Evolutionary conservation across 2,888 invertebrate species (phyloP).

Genomic region (Tholera decimalis): DNA sequence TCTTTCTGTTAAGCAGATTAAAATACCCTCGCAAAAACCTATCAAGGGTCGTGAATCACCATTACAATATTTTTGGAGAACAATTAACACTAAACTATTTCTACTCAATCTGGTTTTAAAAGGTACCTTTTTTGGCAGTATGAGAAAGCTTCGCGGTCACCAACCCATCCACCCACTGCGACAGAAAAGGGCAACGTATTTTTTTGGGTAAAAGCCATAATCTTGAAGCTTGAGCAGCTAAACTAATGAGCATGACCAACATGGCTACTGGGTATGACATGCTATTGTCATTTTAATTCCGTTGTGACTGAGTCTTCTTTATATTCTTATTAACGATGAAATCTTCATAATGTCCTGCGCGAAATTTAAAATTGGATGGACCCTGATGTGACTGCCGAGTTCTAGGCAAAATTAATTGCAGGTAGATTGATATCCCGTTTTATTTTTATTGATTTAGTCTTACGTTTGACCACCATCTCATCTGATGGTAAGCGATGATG

Average conservation of each 20-base stretch:
- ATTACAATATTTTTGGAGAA: not conserved
- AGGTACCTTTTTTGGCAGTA: not conserved
- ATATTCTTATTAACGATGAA: no score
- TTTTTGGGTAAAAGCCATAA: conserved; percentile 12
- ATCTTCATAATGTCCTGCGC: no score
- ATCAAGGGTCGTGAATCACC: not conserved
- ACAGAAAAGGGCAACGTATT: conserved; percentile 6
- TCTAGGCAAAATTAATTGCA: no score
- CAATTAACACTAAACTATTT: not conserved
- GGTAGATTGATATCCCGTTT: no score
- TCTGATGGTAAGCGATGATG: no score
- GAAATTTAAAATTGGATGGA: no score
- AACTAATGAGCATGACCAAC: not conserved
- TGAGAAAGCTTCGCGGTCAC: conserved; percentile 7
- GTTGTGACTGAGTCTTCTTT: no score
- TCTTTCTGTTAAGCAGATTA: no score
- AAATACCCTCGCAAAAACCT: not conserved
- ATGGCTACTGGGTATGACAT: no score
- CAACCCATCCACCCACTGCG: conserved; percentile 22
- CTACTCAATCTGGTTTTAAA: conserved; percentile 2
- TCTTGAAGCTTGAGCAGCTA: not conserved
- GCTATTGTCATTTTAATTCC: not conserved
- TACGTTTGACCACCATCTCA: no score
- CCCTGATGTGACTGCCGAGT: no score
- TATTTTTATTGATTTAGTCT: no score